Base-by-base conservation (phyloP, 2,113 vertebrate genomes). In the Sinocyclocheilus rhinocerous region DNA sequence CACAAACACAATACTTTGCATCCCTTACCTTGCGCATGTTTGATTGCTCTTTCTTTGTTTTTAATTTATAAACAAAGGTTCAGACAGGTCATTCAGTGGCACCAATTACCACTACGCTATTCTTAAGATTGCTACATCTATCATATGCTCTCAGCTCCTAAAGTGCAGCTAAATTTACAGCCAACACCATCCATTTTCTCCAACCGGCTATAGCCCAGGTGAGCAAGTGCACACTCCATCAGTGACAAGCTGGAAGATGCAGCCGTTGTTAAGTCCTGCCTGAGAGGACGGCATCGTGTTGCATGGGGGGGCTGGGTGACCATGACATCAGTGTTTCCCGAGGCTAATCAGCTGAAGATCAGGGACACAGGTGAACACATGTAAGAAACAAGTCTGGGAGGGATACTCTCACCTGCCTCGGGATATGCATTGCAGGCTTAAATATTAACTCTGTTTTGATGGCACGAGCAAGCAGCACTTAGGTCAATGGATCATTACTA, bases 21-120 rank as follows among this genome's bases (percentile, higher is more conserved):
- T 61, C 57, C 75, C 80, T 79, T 76, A 63, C 63, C 84, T 86
- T 84, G 52, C 15, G 20, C 73, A 79, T 84, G 55, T 73, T 85
- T 87, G 16, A 67, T 26, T 45, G 75, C n/a, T 24, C 16, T 45
- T 15, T 48, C 55, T 55, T 65, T 77, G 45, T 75, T 52, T 55
- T 76, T 39, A 45, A 20, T 69, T 33, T 39, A 79, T 59, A 61
- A 26, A 36, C 20, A 79, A 55, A 36, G 20, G 24, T 29, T 76
- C 45, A 11, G 45, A 52, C 3, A 52, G 26, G 48, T 50, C 48
- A 78, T 57, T 78, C 45, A 78, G 48, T 22, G 15, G 42, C 72
- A 24, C 42, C n/a, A n/a, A 76, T 76, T 39, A 22, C 18, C 33
- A 72, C 15, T 36, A 39, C 7, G 3, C 45, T 50, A 15, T 12